These are phyloP conservation scores for Nothocercus nigrocapillus DNA, from an alignment of 2,113 vertebrate genomes.

Conservation along the genomic window DNA sequence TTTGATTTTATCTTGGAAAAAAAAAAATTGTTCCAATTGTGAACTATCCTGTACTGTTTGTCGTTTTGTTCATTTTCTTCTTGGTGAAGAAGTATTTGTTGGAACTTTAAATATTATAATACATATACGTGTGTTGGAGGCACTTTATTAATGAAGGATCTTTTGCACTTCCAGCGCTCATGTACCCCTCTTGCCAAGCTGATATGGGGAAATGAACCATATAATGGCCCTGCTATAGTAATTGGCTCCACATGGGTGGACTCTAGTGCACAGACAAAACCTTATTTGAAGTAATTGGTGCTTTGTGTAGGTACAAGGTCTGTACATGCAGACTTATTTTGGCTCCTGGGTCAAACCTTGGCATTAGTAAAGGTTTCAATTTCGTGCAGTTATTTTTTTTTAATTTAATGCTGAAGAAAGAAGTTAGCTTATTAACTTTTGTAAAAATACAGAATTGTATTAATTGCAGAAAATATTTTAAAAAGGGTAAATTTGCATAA, in stretches of 20 bases:
- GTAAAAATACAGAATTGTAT: background rate
- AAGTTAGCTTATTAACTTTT: background rate
- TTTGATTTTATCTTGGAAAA: background rate
- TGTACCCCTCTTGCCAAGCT: slow-evolving; percentile 68
- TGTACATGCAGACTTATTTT: slow-evolving; percentile 68
- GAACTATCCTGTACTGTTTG: background rate
- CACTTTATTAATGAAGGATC: slow-evolving; percentile 38
- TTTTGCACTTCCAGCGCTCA: slow-evolving; percentile 55
- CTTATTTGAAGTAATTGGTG: slow-evolving; percentile 74
- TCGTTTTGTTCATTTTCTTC: background rate
- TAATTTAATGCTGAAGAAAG: background rate
- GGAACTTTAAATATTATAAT: slow-evolving; percentile 23
- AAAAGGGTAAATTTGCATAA: background rate
- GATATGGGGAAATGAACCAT: slow-evolving; percentile 73
- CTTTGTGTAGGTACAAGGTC: slow-evolving; percentile 72
- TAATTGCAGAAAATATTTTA: background rate
- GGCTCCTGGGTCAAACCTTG: slow-evolving; percentile 66
- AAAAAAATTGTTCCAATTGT: background rate
- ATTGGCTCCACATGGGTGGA: slow-evolving; percentile 73
- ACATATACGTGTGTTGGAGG: background rate
- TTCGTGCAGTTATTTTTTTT: slow-evolving; percentile 33
- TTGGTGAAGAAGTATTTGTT: background rate
- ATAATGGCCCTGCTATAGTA: slow-evolving; percentile 69
- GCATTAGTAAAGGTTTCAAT: slow-evolving; percentile 65
- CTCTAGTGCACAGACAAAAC: slow-evolving; percentile 57